Base-by-base conservation (phyloP, 2,797 vertebrate species). In the Rhynchotus rufescens region DNA sequence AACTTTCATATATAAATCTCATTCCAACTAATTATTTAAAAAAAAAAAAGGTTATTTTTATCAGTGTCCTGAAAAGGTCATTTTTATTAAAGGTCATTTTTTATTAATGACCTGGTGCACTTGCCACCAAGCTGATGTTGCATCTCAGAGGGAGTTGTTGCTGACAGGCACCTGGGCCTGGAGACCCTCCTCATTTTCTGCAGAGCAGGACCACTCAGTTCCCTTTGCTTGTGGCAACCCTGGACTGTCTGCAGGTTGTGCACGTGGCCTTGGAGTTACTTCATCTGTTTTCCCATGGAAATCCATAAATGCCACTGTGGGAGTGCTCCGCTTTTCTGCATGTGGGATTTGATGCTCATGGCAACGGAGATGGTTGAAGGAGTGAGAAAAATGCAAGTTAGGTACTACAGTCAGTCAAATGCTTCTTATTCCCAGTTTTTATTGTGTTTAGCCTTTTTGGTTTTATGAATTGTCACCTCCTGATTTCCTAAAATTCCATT, bases 271-370 rank as follows among this genome's bases (percentile, higher is more conserved):
- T 45, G n/a, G 66, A 74, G 73, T 67, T 45, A 84, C 32, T 13
- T 77, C 38, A 38, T 72, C 64, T 77, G 12, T 68, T 89, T 75
- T 36, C 62, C 36, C 49, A 4, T 89, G 65, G 82, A 65, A 32
- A 68, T 64, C 73, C 1, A 1, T 84, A 36, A 0, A 0, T 86
- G 49, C 57, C 65, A 52, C 81, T 0, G 3, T 78, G 82, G 91
- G 89, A 93, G 69, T 77, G 44, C 6, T 36, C 45, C 80, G 66
- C 76, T 78, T 77, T 90, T 80, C 59, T 90, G 73, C 1, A 0
- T 84, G 82, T 68, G 79, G 80, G 65, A 87, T 96, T 93, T 92
- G 78, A 80, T 85, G 76, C 84, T 75, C 40, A 84, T 92, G 79
- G 60, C 79, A 68, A 19, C 65, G 81, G 68, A 86, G 79, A 86